These are phyloP conservation scores for Carcina quercana DNA, from an alignment of 2,888 invertebrate genomes.

Conservation along the genomic window DNA sequence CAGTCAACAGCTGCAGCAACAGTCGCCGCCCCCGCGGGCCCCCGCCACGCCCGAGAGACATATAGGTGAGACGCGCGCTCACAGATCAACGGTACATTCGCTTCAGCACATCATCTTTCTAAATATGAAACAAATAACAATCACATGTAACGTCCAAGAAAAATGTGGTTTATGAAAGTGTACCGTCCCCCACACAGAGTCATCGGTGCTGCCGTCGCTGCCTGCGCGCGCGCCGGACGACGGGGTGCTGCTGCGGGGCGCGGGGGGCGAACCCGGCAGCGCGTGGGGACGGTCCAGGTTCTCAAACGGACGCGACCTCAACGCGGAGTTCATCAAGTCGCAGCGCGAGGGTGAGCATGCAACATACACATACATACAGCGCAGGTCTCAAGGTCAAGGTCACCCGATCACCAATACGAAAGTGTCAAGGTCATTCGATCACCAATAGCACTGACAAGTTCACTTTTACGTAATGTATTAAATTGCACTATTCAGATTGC, in stretches of 20 bases:
- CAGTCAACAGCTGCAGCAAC: constrained; percentile 25
- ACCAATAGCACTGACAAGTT: too few relatives aligned
- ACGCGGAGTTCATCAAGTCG: constrained; percentile 55
- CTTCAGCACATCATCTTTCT: not conserved
- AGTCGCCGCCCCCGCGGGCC: constrained; percentile 4
- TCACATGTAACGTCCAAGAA: too few relatives aligned
- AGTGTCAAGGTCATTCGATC: too few relatives aligned
- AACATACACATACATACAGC: constrained; percentile 4
- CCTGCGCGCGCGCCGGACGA: constrained; percentile 54
- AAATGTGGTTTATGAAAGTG: not conserved
- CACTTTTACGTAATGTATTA: too few relatives aligned
- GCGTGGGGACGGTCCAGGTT: constrained; percentile 58
- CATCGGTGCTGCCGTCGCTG: constrained; percentile 54
- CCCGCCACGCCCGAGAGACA: constrained; percentile 31
- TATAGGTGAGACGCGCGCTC: constrained; percentile 44
- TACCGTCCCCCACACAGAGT: constrained; percentile 34
- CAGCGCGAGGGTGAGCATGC: constrained; percentile 56
- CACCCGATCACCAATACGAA: too few relatives aligned
- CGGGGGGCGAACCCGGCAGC: constrained; percentile 9
- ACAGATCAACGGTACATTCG: too few relatives aligned
- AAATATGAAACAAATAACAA: not conserved
- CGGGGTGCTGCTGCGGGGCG: constrained; percentile 47
- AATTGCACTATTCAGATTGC: too few relatives aligned
- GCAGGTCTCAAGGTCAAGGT: too few relatives aligned
- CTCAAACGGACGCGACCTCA: constrained; percentile 60